A percentile compares a stretch with the other conserved stretches of the same genome.
phyloP scores from a whole-genome alignment of 2,888 invertebrate genomes.

The Eutolmus rufibarbis region DNA sequence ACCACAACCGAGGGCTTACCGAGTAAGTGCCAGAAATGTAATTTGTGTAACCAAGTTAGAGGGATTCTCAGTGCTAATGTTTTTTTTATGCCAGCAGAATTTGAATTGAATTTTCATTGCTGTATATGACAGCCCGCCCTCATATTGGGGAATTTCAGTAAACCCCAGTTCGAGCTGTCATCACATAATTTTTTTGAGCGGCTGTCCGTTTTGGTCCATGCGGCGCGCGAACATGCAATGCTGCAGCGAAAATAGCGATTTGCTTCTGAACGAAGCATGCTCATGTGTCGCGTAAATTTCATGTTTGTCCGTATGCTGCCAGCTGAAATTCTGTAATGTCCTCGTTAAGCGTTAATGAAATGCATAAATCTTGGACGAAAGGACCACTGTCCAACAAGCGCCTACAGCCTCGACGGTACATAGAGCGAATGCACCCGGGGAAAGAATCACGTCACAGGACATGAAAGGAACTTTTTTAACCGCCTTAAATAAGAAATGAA shows the following conservation, averaged over 20 bases:
- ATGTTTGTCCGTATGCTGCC: constrained; percentile 24
- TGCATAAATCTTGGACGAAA: constrained; percentile 28
- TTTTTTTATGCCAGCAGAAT: not conserved
- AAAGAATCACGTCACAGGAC: not conserved
- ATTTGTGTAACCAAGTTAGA: not conserved
- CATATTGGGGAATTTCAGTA: not conserved
- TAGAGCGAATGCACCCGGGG: not conserved
- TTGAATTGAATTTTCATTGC: constrained; percentile 26
- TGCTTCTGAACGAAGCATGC: not conserved
- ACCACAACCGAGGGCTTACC: not conserved
- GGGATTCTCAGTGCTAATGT: not conserved
- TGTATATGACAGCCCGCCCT: not conserved
- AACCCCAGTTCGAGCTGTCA: not conserved
- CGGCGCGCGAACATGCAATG: not conserved
- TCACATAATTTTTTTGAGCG: constrained; percentile 10
- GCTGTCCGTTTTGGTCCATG: not conserved
- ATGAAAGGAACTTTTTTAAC: not conserved
- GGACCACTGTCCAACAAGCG: constrained; percentile 20
- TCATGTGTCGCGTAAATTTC: constrained; percentile 35
- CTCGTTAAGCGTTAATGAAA: constrained; percentile 37
- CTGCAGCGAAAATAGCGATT: not conserved
- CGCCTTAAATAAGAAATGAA: constrained; percentile 19
- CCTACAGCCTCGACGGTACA: not conserved
- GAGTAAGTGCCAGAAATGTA: not conserved
- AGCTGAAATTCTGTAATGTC: constrained; percentile 27